phyloP scores from a whole-genome alignment of 2,888 invertebrate genomes.

The Scotopteryx bipunctaria region DNA sequence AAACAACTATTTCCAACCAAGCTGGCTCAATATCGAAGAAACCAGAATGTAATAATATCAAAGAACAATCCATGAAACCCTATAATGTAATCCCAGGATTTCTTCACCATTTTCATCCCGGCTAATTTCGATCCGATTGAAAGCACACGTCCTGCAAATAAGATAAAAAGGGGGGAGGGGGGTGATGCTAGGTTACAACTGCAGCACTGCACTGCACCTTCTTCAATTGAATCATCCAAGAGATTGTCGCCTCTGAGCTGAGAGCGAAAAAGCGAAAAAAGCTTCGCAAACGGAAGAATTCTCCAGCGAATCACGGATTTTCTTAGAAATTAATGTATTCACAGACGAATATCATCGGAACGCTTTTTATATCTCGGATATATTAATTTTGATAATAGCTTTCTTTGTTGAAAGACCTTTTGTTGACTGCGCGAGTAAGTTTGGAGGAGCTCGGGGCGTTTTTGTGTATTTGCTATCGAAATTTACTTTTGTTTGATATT shows the following conservation, averaged over 20 bases:
- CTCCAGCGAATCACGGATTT: conserved; percentile 30
- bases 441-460: conserved; percentile 30
- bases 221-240: conserved; percentile 58
- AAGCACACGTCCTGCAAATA: conserved; percentile 30
- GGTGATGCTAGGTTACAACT: conserved; percentile 41
- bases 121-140: conserved; percentile 29
- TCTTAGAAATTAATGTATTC: conserved; percentile 43
- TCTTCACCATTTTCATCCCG: conserved; percentile 9
- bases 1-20: too few relatives aligned
- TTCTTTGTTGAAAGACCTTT: conserved; percentile 37
- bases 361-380: conserved; percentile 36
- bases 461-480: conserved; percentile 31
- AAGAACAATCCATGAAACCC: background rate
- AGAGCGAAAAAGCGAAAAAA: conserved; percentile 36
- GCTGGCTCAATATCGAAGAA: background rate
- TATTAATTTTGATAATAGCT: conserved; percentile 44
- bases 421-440: conserved; percentile 38
- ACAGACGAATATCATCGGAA: conserved; percentile 39
- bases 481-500: conserved; percentile 34
- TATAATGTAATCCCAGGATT: background rate
- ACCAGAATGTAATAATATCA: too few relatives aligned
- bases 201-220: conserved; percentile 41
- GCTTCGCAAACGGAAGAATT: conserved; percentile 24
- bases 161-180: conserved; percentile 21
- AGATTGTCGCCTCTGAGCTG: conserved; percentile 49